Base-by-base conservation (phyloP, 2,797 vertebrate genomes). In the Microctenopoma steveboyesi region DNA sequence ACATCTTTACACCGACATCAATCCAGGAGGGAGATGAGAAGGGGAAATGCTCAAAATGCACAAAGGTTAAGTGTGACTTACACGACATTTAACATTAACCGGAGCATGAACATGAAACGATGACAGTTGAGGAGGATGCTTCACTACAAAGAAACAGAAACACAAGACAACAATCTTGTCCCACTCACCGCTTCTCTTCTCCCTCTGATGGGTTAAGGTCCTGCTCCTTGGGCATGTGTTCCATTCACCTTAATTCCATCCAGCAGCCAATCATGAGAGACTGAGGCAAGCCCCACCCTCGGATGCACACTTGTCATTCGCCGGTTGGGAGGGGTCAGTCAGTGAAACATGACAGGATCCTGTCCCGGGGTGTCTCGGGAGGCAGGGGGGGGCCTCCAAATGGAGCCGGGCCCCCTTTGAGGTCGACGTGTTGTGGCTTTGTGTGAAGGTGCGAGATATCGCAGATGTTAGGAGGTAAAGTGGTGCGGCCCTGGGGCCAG, bases 241-340 rank as follows among this genome's bases (percentile, higher is more conserved):
- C 97, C 97, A 99, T 98, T 99, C 97, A 99, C 96, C 96, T 97
- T 95, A 96, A 96, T 98, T 97, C 97, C 97, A 99, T 99, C 95
- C 96, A 98, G 95, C 95, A 94, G 94, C 94, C 94, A 95, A 96
- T 95, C 94, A 96, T 89, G 95, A 95, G 95, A 97, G 95, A 97
- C 95, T 96, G 96, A 95, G 96, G 96, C 93, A 94, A 96, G 96
- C 96, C 95, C 96, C 92, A 89, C 93, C 94, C 93, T 94, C 92
- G 86, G 87, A 93, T 89, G 91, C 89, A 83, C 86, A 63, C 90
- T 93, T 87, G 93, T 94, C 94, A 95, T 95, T 94, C 94, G 93
- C 91, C 57, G 86, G 81, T 90, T 39, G 85, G 86, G 84, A 82
- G 69, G 85, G 82, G 69, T 65, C 79, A 81, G 87, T 94, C 88